Evolutionary conservation across 2,888 invertebrate species (phyloP).

Genomic region (Zhengitettix transpicula): DNA sequence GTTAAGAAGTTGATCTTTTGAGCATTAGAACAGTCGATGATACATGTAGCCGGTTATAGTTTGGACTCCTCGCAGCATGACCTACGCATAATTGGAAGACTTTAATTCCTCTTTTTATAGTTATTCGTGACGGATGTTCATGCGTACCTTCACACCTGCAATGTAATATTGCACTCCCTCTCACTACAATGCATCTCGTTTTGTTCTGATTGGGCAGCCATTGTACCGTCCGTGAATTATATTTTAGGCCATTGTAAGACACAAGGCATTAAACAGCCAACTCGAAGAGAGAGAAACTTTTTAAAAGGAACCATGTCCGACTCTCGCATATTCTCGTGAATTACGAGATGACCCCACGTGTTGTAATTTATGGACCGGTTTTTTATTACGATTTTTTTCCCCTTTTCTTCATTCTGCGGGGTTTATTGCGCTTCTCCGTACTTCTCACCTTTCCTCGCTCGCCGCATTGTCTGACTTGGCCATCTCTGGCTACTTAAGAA

Average conservation of each 20-base stretch:
- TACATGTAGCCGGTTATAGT: no score
- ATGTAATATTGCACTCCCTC: neutral
- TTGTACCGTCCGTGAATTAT: neutral
- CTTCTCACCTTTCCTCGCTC: neutral
- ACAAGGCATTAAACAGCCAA: neutral
- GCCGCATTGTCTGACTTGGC: neutral
- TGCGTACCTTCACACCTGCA: neutral
- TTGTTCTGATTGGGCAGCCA: neutral
- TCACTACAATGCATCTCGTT: neutral
- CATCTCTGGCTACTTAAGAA: constrained; percentile 8
- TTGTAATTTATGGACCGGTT: constrained; percentile 10
- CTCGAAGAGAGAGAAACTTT: neutral
- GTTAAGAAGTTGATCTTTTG: no score
- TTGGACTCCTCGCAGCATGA: no score
- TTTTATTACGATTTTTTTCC: constrained; percentile 1
- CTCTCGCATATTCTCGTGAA: constrained; percentile 9
- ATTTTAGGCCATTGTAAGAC: neutral
- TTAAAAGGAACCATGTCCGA: neutral
- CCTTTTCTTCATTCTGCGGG: neutral
- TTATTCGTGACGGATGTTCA: neutral
- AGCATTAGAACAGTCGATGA: no score
- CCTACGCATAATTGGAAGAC: neutral
- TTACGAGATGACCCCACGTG: constrained; percentile 9
- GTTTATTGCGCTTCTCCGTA: neutral
- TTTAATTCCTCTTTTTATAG: neutral